A percentile compares a stretch with the other conserved stretches of the same genome.
These are phyloP conservation scores for Sebastes itinus DNA, from an alignment of 2,797 vertebrate genomes.

Conservation along the genomic window DNA sequence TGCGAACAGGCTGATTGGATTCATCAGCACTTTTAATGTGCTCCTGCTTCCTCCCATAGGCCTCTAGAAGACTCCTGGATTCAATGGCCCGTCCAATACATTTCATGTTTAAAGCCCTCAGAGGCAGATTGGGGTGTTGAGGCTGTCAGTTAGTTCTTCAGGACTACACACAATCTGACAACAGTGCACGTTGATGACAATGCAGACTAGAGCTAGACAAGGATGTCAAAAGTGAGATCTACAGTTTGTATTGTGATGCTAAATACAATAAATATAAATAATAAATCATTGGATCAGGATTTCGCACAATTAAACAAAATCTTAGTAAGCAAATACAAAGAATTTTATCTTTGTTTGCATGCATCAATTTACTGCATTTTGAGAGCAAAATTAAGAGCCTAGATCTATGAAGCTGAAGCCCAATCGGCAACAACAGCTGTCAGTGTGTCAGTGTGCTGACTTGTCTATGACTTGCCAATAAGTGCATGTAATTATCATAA, in stretches of 20 bases:
- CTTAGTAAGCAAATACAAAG: background rate
- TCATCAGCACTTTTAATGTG: constrained; percentile 78
- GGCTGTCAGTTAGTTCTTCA: constrained; percentile 37
- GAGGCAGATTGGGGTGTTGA: constrained; percentile 37
- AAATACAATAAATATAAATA: background rate
- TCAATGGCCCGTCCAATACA: constrained; percentile 54
- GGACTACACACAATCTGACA: constrained; percentile 47
- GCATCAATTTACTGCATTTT: too few species aligned
- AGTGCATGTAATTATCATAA: too few species aligned
- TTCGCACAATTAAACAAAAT: background rate
- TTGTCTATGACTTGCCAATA: too few species aligned
- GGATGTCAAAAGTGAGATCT: constrained; percentile 2
- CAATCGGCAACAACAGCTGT: too few species aligned
- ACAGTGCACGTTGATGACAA: constrained; percentile 21
- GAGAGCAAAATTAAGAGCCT: too few species aligned
- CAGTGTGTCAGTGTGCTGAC: too few species aligned
- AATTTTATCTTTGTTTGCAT: background rate
- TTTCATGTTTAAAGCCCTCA: constrained; percentile 36
- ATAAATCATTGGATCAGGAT: background rate
- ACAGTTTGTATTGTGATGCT: background rate
- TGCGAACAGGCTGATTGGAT: constrained; percentile 80
- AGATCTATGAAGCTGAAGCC: too few species aligned
- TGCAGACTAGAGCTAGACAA: background rate
- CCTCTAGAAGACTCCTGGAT: constrained; percentile 56
- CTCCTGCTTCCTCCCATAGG: constrained; percentile 66